A percentile compares a stretch with the other conserved stretches of the same genome.
These are phyloP conservation scores for Cossypha heuglini DNA, from an alignment of 2,797 vertebrate genomes.

Conservation along the genomic window DNA sequence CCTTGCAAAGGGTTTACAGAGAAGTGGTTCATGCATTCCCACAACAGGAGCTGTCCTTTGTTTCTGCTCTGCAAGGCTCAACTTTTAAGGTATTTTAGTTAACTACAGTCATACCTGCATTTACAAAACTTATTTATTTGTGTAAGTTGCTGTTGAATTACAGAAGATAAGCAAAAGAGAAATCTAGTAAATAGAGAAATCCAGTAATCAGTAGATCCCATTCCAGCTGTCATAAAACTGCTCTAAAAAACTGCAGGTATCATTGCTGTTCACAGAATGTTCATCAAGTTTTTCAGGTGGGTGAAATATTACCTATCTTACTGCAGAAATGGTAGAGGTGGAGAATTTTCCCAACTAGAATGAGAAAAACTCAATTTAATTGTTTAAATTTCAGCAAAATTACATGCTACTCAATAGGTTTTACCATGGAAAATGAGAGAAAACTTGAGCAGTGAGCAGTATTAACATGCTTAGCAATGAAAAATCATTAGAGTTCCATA, in stretches of 20 bases:
- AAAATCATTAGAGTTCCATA: neutral
- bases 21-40: neutral
- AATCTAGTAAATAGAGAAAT: neutral
- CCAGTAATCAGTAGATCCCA: fast-evolving
- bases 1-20: neutral
- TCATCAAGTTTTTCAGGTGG: neutral
- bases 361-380: neutral
- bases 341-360: neutral
- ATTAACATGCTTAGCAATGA: neutral
- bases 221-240: neutral
- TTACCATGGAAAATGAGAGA: neutral
- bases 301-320: neutral
- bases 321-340: neutral
- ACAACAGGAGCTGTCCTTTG: neutral
- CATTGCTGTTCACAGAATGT: neutral
- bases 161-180: neutral
- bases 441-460: neutral
- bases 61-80: neutral
- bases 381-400: neutral
- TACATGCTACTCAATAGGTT: neutral
- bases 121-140: neutral
- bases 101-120: fast-evolving
- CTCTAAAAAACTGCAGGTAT: neutral
- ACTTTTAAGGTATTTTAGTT: neutral
- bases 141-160: neutral